A percentile compares a stretch with the other conserved stretches of the same genome.
phyloP scores from a whole-genome alignment of 1,140 invertebrate genomes.

The Hesperophylax magnus region DNA sequence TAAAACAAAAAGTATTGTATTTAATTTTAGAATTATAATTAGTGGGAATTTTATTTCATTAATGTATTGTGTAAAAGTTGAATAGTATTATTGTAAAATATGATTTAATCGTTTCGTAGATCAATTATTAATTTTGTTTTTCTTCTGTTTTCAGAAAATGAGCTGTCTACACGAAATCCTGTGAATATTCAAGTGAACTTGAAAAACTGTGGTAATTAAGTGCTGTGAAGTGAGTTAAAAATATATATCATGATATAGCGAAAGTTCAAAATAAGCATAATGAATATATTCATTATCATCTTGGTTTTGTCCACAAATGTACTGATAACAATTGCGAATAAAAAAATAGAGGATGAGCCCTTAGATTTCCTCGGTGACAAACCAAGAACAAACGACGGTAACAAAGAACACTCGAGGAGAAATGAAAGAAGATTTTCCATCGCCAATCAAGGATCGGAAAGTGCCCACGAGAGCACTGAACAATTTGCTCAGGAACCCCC shows the following conservation, averaged over 20 bases:
- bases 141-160: constrained; percentile 23
- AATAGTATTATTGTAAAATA: no score
- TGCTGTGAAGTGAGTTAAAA: neutral
- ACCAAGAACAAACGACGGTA: neutral
- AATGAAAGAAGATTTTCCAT: constrained; percentile 40
- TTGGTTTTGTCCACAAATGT: constrained; percentile 19
- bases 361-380: neutral
- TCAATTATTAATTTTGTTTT: neutral
- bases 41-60: no score
- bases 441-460: constrained; percentile 48
- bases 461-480: constrained; percentile 53
- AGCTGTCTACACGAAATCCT: neutral
- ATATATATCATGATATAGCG: neutral
- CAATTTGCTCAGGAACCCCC: constrained; percentile 24
- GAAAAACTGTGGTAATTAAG: neutral
- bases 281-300: constrained; percentile 22
- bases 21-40: no score
- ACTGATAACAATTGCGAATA: constrained; percentile 2
- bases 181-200: neutral
- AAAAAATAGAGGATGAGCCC: constrained; percentile 7
- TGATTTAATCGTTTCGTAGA: no score
- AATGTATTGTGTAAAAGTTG: no score
- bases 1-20: no score
- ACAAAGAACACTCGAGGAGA: neutral
- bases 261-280: constrained; percentile 4